These are phyloP conservation scores for Eilema depressum DNA, from an alignment of 2,888 invertebrate species.

Conservation along the genomic window DNA sequence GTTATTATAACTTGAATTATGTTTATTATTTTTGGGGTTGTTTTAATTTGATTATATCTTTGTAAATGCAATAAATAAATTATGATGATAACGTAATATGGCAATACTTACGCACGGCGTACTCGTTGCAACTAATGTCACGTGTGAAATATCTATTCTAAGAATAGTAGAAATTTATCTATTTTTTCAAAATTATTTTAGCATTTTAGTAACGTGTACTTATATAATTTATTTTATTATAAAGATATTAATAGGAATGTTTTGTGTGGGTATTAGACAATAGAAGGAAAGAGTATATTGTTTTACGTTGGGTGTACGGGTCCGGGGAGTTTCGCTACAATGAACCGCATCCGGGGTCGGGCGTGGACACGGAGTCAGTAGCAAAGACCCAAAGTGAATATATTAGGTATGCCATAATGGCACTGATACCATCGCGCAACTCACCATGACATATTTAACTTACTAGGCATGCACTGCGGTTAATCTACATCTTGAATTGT, in stretches of 20 bases:
- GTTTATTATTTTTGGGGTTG: constrained; percentile 55
- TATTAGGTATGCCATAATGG: constrained; percentile 53
- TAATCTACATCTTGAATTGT: constrained; percentile 23
- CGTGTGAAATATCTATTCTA: constrained; percentile 27
- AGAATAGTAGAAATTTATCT: constrained; percentile 29
- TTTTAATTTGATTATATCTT: constrained; percentile 53
- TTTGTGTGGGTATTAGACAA: constrained; percentile 69
- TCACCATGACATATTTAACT: constrained; percentile 21
- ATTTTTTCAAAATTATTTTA: constrained; percentile 37
- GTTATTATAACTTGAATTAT: constrained; percentile 58
- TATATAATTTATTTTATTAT: constrained; percentile 27
- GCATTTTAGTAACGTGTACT: constrained; percentile 39
- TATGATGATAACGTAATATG: constrained; percentile 24
- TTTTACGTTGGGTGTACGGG: constrained; percentile 77
- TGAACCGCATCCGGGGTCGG: constrained; percentile 83
- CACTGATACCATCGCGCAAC: constrained; percentile 39
- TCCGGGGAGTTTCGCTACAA: constrained; percentile 86
- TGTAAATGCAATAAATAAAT: constrained; percentile 53
- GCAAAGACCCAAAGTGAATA: constrained; percentile 58
- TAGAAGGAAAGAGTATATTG: constrained; percentile 84
- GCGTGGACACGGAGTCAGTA: constrained; percentile 55
- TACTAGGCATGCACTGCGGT: background rate
- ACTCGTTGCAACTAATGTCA: constrained; percentile 24
- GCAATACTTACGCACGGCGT: constrained; percentile 18
- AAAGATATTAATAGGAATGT: constrained; percentile 55